These are phyloP conservation scores for Panagrolaimus sp. DNA, from an alignment of 1,140 invertebrate species.

Conservation along the genomic window DNA sequence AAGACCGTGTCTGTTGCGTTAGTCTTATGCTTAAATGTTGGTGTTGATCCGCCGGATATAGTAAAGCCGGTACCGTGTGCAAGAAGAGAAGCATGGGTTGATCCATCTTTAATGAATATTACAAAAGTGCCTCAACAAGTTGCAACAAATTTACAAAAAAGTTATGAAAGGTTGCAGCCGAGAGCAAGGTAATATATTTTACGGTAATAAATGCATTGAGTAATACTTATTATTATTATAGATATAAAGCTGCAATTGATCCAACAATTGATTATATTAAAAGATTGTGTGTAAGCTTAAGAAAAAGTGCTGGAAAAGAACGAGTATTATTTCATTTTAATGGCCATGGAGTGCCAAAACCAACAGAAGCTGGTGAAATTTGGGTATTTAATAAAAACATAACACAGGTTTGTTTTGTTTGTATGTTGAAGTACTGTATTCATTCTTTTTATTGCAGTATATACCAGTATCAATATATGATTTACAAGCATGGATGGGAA, in stretches of 20 bases:
- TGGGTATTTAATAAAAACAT: conserved; percentile 95
- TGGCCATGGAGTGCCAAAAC: conserved; percentile 94
- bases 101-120: conserved; percentile 73
- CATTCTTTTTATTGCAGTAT: conserved; percentile 68
- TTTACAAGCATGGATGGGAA: conserved; percentile 96
- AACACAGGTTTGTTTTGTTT: conserved; percentile 22
- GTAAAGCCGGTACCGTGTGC: conserved; percentile 94
- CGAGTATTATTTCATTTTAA: conserved; percentile 98
- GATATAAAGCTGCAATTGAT: conserved; percentile 91
- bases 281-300: conserved; percentile 84
- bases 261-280: conserved; percentile 96
- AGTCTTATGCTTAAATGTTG: conserved; percentile 93
- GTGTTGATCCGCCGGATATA: conserved; percentile 95
- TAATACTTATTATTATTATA: conserved; percentile 20
- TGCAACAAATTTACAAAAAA: conserved; percentile 81
- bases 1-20: conserved; percentile 98
- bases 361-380: conserved; percentile 95
- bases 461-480: conserved; percentile 97
- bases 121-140: conserved; percentile 87
- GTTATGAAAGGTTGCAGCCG: conserved; percentile 91
- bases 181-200: conserved; percentile 66
- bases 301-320: conserved; percentile 97
- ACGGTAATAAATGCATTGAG: conserved; percentile 12
- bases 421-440: conserved; percentile 6
- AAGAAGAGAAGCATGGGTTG: conserved; percentile 89